Conservation (phyloP, 1,140 invertebrate species). For the Hermetia illucens region DNA sequence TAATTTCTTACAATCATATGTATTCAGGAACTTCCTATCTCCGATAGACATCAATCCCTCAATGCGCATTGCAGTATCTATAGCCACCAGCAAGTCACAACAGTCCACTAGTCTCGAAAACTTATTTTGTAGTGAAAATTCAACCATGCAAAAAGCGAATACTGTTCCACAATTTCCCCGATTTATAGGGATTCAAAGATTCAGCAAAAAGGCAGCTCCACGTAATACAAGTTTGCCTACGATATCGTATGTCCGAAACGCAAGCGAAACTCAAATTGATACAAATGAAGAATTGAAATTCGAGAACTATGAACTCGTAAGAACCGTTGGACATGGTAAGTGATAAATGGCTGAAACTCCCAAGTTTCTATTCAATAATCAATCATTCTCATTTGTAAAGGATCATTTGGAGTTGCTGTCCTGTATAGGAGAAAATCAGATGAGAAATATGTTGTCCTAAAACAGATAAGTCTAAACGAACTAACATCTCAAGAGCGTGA, state of each 20-base stretch:
- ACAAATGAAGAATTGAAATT: constrained; percentile 16
- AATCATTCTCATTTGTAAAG: constrained; percentile 21
- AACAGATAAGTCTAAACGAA: constrained; percentile 62
- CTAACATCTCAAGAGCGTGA: constrained; percentile 50
- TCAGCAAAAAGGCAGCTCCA: background rate
- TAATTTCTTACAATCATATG: too few relatives aligned
- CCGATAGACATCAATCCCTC: too few relatives aligned
- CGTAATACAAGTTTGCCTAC: constrained; percentile 1
- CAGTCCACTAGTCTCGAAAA: too few relatives aligned
- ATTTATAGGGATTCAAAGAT: background rate
- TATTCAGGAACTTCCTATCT: too few relatives aligned
- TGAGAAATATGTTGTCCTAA: constrained; percentile 53
- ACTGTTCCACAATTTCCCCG: background rate
- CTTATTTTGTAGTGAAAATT: too few relatives aligned
- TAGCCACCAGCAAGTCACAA: too few relatives aligned
- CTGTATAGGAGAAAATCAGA: constrained; percentile 51
- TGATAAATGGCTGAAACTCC: background rate
- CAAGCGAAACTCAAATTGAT: background rate
- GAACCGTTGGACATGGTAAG: constrained; percentile 21
- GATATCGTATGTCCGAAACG: background rate
- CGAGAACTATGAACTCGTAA: constrained; percentile 24
- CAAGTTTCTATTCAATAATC: background rate
- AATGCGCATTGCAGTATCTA: too few relatives aligned
- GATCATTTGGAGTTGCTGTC: constrained; percentile 61
- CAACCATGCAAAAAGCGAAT: background rate